Base-by-base conservation (phyloP, 2,113 vertebrate genomes). In the Podarcis muralis region DNA sequence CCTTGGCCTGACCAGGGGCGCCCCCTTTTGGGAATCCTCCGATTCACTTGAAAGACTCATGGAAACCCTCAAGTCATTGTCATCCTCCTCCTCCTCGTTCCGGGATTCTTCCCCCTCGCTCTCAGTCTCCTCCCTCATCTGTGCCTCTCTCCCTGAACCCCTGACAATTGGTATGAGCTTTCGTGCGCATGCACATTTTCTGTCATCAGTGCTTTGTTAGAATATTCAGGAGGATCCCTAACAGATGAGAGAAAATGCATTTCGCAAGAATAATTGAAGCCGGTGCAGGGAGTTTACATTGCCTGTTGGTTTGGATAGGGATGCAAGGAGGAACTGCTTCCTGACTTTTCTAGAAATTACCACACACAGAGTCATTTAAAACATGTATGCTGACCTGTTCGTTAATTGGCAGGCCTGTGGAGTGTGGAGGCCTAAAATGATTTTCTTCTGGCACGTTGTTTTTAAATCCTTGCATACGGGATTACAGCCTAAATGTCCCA, bases 311-410 rank as follows among this genome's bases (percentile, higher is more conserved):
- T 40, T 43, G 1, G 23, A 48, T 48, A 53, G 3, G 5, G 62
- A 7, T 25, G 22, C 6, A 68, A 71, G 40, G 35, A 40, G 82
- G 3, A 48, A 35, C 57, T 3, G 11, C 23, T 1, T 35, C n/a
- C n/a, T 35, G 23, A 12, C 20, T 22, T 53, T 57, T 22, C 7
- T 12, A 57, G n/a, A 93, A 93, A 0, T 37, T 11, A 20, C 5
- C 90, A 91, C 86, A 75, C 76, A 40, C 0, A 0, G 3, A 4
- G 92, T 93, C 48, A 72, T 90, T 94, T 91, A 93, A 91, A 85
- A 35, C 62, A 91, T 4, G 3, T 53, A 57, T 57, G 48, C 77
- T 57, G 7, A 32, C 32, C 3, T 62, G 2, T 15, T 81, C 40
- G 13, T 48, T 27, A 13, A 27, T 3, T 53, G 48, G 48, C 48